Base-by-base conservation (phyloP, 2,888 invertebrate genomes). In the Sesia apiformis region DNA sequence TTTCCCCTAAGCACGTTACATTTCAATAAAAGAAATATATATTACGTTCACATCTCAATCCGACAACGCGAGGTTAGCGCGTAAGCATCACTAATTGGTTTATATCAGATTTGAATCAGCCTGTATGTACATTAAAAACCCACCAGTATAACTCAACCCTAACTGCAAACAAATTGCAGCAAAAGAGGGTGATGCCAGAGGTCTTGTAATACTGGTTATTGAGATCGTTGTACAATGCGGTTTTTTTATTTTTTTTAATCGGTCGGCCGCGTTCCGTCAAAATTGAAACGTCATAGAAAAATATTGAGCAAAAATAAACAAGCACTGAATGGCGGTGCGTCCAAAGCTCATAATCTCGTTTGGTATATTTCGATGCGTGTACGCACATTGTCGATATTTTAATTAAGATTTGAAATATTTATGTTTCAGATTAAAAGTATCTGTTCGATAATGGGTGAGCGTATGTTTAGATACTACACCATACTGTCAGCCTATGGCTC, bases 61-160 rank as follows among this genome's bases (percentile, higher is more conserved):
- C 65, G 39, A 58, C 52, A 70, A 63, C 68, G 69, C 66, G 69
- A 77, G 71, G 78, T 80, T 80, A 74, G 78, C 82, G 70, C 71
- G 86, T 87, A 87, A 88, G 84, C 88, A 82, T 84, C 72, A 71
- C 86, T 88, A 88, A 87, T 88, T 87, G 86, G 87, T 83, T 76
- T 78, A 80, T 83, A 85, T 87, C 78, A 84, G 84, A 86, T 75
- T 78, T 66, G 71, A 81, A 83, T 87, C 78, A 85, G 73, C 74
- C 68, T 70, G 75, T 70, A 77, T 70, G 75, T 70, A 77, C 71
- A 71, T 70, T 60, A 59, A 56, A 57, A 58, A 65, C 82, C 78
- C 78, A 39, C 52, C 23, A 23, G 23, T 23, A 38, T 66, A 69
- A 52, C 38, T 39, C 54, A 77, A 71, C 43, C 73, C 53, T 51